Base-by-base conservation (phyloP, 2,113 vertebrate species). In the Junco hyemalis region DNA sequence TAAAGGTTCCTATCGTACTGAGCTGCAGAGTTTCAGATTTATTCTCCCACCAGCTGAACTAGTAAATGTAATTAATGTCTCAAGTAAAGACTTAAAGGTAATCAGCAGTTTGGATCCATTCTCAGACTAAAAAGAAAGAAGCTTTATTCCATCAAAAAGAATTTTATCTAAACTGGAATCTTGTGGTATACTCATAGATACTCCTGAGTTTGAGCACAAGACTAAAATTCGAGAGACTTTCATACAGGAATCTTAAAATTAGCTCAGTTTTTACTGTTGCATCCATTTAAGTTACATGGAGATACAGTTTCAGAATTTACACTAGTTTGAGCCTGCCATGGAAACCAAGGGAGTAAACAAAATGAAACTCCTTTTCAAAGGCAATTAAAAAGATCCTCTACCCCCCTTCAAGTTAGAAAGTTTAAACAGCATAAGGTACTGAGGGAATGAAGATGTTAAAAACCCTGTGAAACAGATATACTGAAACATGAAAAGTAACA, bases 1-100 rank as follows among this genome's bases (percentile, higher is more conserved):
- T n/a, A n/a, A n/a, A n/a, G n/a, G 9, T 9, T 83, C 40, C 54
- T 36, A 8, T 1, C 5, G 0, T 0, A 38, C 38, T 45, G 33
- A 26, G 59, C 22, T 28, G 25, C 4, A 31, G 47, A 86, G 23
- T 9, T 65, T 31, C 38, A 64, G 45, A 6, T 45, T 65, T 47
- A 59, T 14, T n/a, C 59, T 76, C 50, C 36, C 25, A 82, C 36
- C 20, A 25, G 11, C 29, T 14, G 26, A 88, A 51, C 33, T 12
- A n/a, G 33, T 17, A 60, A 38, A 31, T 59, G 53, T 45, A 91
- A 71, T 38, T 36, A 68, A 87, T 19, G 11, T 50, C 40, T 86
- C 26, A 2, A 71, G 11, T 17, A 59, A 54, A n/a, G 26, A 36
- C 29, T 78, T 4, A 64, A 21, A 79, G 53, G 18, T 24, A 80